phyloP scores from a whole-genome alignment of 2,888 invertebrate genomes.

The Hypena proboscidalis region DNA sequence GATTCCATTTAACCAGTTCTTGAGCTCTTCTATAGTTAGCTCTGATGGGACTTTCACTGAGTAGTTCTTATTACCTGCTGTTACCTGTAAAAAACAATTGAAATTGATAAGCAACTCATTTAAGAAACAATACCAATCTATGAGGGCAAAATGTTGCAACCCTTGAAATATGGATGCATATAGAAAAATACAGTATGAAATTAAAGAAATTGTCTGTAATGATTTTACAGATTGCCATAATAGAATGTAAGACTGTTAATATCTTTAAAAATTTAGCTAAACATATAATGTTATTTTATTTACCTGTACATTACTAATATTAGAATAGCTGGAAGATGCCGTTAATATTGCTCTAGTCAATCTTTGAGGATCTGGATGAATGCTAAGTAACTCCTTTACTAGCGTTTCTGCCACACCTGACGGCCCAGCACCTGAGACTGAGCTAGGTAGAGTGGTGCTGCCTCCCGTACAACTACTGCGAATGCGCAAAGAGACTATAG shows the following conservation, averaged over 20 bases:
- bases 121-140: too few relatives aligned
- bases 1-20: constrained; percentile 80
- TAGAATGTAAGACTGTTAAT: too few relatives aligned
- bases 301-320: constrained; percentile 76
- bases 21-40: constrained; percentile 73
- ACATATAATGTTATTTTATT: too few relatives aligned
- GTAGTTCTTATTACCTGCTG: constrained; percentile 75
- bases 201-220: too few relatives aligned
- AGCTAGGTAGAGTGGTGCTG: constrained; percentile 62
- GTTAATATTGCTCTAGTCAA: constrained; percentile 81
- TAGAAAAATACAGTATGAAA: too few relatives aligned
- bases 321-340: constrained; percentile 81
- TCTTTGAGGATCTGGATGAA: constrained; percentile 80
- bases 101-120: not conserved
- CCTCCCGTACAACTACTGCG: constrained; percentile 73
- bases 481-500: constrained; percentile 63
- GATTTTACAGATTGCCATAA: too few relatives aligned
- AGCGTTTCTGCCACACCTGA: constrained; percentile 72
- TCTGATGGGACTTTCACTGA: constrained; percentile 85
- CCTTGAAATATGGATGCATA: too few relatives aligned
- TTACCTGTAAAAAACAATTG: constrained; percentile 58
- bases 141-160: too few relatives aligned
- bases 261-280: too few relatives aligned
- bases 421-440: constrained; percentile 66
- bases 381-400: constrained; percentile 75